Percentiles rank a stretch among this genome's conserved stretches.
Evolutionary conservation across 2,113 vertebrate species (phyloP).

Genomic region (Campylomormyrus numenius): DNA sequence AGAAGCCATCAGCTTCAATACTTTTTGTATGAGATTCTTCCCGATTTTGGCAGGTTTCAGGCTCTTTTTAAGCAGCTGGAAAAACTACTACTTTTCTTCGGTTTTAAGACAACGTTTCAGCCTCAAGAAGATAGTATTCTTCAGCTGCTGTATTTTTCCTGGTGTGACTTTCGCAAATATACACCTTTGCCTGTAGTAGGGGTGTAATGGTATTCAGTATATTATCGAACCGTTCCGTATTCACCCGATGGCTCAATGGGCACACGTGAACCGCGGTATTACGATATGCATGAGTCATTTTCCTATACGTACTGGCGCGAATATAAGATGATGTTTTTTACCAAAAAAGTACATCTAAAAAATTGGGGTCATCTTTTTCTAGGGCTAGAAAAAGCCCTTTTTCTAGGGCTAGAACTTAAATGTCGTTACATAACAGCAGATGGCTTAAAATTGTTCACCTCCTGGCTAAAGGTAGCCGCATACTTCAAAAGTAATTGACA

Average conservation of each 20-base stretch:
- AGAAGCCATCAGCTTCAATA: not conserved
- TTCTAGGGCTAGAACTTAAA: not conserved
- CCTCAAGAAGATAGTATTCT: not conserved
- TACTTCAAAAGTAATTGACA: not conserved
- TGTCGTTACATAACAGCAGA: not conserved
- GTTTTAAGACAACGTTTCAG: not conserved
- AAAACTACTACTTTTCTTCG: not conserved
- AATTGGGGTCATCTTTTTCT: not conserved
- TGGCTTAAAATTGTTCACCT: not conserved
- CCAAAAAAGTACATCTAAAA: not conserved
- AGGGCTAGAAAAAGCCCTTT: no score
- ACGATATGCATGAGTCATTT: not conserved
- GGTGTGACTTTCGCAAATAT: not conserved
- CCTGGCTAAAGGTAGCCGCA: not conserved
- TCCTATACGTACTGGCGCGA: not conserved
- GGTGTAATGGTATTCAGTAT: not conserved
- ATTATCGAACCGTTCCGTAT: not conserved
- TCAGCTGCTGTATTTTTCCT: not conserved
- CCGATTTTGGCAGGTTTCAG: not conserved
- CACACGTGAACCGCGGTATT: not conserved
- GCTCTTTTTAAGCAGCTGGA: not conserved
- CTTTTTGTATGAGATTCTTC: not conserved
- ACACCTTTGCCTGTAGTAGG: not conserved
- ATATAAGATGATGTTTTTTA: not conserved
- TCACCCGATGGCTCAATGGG: not conserved